phyloP scores from a whole-genome alignment of 2,113 vertebrate genomes.

The Setophaga kirtlandii region DNA sequence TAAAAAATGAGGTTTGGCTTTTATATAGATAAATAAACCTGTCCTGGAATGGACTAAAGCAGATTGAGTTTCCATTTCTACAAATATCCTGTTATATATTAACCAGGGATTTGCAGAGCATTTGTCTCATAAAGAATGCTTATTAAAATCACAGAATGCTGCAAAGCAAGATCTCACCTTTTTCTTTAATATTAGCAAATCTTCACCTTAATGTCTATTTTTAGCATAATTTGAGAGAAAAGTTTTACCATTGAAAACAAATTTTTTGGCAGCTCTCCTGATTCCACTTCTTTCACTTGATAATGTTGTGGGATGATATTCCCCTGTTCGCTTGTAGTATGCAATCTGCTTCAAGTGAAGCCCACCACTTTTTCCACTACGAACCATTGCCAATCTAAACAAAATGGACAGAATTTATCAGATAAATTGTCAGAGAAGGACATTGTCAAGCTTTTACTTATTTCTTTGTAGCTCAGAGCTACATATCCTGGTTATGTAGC shows the following conservation, averaged over 20 bases:
- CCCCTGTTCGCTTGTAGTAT: constrained; percentile 73
- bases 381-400: constrained; percentile 71
- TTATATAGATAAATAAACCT: not conserved
- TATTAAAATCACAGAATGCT: not conserved
- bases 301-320: constrained; percentile 74
- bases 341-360: constrained; percentile 80
- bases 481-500: not conserved
- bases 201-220: not conserved
- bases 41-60: not conserved
- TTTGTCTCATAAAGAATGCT: not conserved
- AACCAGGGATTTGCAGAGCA: not conserved
- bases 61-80: not conserved
- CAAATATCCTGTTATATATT: not conserved
- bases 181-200: not conserved
- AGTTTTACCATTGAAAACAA: constrained; percentile 74
- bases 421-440: not conserved
- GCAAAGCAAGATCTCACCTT: not conserved
- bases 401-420: not conserved
- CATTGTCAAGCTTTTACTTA: not conserved
- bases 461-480: not conserved
- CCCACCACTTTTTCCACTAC: constrained; percentile 75
- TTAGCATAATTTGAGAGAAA: not conserved
- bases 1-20: not conserved
- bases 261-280: constrained; percentile 80
- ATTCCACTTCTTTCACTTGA: constrained; percentile 79